Evolutionary conservation across 2,888 invertebrate species (phyloP).

Genomic region (Leucoptera coffeella): DNA sequence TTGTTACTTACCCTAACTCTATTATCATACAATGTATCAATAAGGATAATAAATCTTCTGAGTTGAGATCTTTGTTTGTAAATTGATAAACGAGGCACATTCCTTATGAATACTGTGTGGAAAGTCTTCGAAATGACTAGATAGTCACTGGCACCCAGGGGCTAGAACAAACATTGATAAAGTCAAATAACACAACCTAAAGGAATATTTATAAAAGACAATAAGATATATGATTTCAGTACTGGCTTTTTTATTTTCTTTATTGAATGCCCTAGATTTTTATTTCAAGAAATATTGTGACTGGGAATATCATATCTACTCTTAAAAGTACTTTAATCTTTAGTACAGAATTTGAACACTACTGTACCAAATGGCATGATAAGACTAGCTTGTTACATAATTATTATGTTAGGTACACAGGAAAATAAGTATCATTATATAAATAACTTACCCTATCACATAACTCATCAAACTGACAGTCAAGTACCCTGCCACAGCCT

Average conservation of each 20-base stretch:
- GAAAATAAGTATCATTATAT: too few species aligned
- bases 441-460: constrained; percentile 77
- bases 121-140: constrained; percentile 88
- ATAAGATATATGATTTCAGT: too few species aligned
- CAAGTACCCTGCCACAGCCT: constrained; percentile 88
- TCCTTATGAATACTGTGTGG: constrained; percentile 88
- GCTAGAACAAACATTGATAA: constrained; percentile 59
- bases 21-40: constrained; percentile 95
- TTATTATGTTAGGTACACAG: too few species aligned
- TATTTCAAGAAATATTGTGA: too few species aligned
- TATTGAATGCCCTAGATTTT: too few species aligned
- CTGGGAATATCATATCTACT: too few species aligned
- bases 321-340: too few species aligned
- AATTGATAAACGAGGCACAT: constrained; percentile 76
- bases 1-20: constrained; percentile 58
- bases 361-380: constrained; percentile 2
- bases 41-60: constrained; percentile 90
- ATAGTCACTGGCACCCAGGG: constrained; percentile 93
- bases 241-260: too few species aligned
- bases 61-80: constrained; percentile 77
- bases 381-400: too few species aligned
- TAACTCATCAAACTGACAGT: constrained; percentile 83
- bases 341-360: too few species aligned
- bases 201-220: too few species aligned
- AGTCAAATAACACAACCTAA: too few species aligned